Conservation (phyloP, 1,140 invertebrate species). For the Stratiolaelaps scimitus region DNA sequence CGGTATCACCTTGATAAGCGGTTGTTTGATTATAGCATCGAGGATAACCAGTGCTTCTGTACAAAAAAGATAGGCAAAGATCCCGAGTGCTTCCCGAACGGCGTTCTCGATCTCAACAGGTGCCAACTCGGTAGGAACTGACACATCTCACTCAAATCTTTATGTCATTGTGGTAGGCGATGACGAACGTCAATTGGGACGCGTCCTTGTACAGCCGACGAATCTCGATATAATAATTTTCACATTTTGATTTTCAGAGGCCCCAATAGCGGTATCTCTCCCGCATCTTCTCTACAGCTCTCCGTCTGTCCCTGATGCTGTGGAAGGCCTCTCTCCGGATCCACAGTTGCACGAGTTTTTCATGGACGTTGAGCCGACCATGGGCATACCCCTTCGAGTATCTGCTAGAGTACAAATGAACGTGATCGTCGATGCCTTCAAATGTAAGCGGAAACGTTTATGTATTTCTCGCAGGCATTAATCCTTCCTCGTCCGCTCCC, state of each 20-base stretch:
- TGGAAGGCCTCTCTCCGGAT: conserved; percentile 59
- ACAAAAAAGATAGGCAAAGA: neutral
- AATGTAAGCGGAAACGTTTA: neutral
- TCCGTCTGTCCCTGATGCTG: conserved; percentile 55
- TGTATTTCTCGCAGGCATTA: too few species aligned
- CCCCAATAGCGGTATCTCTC: conserved; percentile 71
- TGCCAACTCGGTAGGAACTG: conserved; percentile 48
- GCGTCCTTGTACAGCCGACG: too few species aligned
- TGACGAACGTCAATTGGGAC: too few species aligned
- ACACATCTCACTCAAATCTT: too few species aligned
- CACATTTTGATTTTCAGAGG: conserved; percentile 46
- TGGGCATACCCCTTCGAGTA: conserved; percentile 36
- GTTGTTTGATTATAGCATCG: neutral
- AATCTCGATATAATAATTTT: too few species aligned
- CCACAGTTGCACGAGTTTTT: conserved; percentile 63
- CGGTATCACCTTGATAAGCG: conserved; percentile 8
- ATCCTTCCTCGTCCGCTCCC: too few species aligned
- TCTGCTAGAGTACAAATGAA: conserved; percentile 27
- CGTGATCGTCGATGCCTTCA: neutral
- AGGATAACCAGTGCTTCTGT: conserved; percentile 1
- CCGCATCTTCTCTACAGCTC: conserved; percentile 80
- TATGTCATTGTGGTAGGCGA: too few species aligned
- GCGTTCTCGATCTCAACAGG: conserved; percentile 33
- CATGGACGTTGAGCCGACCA: conserved; percentile 72
- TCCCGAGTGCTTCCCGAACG: conserved; percentile 7